Evolutionary conservation across 2,888 invertebrate genomes (phyloP), one percentile per base, ranked within the genome.

Genomic region (Spodoptera littoralis): DNA sequence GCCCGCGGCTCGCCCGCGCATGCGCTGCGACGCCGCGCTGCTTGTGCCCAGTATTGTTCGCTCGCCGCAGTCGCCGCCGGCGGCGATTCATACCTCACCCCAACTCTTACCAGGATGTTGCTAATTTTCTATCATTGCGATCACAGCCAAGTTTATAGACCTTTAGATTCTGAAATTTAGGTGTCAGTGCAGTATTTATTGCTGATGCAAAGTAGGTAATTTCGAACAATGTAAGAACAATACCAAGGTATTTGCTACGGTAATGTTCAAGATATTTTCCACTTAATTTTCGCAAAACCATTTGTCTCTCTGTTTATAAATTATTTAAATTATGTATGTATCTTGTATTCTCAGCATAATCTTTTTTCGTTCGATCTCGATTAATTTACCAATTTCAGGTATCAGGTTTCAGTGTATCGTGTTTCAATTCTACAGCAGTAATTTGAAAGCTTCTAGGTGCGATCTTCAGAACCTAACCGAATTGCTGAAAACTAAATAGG

Each of bases 101-200:
- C 84, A 88, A 92, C 91, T 91, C 88, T 89, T 88, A 90, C 90
- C 90, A 89, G 92, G 92, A 93, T 91, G 88, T 92, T 88, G 91
- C 94, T 94, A 93, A 94, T 94, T 94, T 94, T 93, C 92, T 92
- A 93, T 93, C 92, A 92, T 92, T 93, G 91, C 87, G 88, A 90
- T 90, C 91, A 88, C 87, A 85, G 84, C 87, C 83, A 88, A 90
- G 89, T 92, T 93, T 93, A 92, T 92, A 91, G 89, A 90, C 89
- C 86, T 88, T 85, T 87, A 86, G 86, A 88, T 91, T 92, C 87
- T 85, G 85, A 92, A 93, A 93, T 92, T 92, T 89, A 92, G 88
- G 93, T 92, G 92, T 92, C 93, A 90, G 91, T 88, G 85, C 83
- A 84, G 86, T 91, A 92, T 93, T 93, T 93, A 93, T 92, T 87